Percentiles rank a stretch among this genome's conserved stretches.
Conservation (phyloP, 2,888 invertebrate genomes). For the Cryptus viduatorius region DNA sequence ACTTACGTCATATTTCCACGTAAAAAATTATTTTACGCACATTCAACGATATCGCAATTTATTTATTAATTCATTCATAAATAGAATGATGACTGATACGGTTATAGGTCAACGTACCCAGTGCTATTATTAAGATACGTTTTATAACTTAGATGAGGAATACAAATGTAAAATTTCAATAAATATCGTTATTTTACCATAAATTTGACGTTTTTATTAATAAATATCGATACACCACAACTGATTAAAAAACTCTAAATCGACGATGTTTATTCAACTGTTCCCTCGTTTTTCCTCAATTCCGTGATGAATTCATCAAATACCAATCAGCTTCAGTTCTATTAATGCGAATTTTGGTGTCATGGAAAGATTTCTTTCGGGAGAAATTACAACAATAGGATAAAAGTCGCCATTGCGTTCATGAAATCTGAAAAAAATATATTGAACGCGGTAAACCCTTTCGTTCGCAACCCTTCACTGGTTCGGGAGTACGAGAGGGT, state of each 20-base stretch:
- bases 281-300: not conserved
- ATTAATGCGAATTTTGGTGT: no score
- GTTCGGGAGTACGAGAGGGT: not conserved
- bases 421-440: conserved; percentile 5
- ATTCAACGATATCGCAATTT: no score
- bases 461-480: not conserved
- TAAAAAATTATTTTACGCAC: no score
- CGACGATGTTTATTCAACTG: not conserved
- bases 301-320: not conserved
- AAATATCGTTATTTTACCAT: no score
- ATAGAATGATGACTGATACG: no score
- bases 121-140: no score
- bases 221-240: no score
- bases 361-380: not conserved
- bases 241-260: not conserved
- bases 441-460: conserved; percentile 3
- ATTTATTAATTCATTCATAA: no score
- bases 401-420: not conserved
- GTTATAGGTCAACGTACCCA: no score
- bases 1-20: not conserved
- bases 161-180: no score
- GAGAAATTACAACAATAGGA: not conserved
- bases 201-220: no score
- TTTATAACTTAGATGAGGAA: no score
- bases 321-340: not conserved